Conservation (phyloP, 2,113 vertebrate genomes). For the Macquaria australasica region DNA sequence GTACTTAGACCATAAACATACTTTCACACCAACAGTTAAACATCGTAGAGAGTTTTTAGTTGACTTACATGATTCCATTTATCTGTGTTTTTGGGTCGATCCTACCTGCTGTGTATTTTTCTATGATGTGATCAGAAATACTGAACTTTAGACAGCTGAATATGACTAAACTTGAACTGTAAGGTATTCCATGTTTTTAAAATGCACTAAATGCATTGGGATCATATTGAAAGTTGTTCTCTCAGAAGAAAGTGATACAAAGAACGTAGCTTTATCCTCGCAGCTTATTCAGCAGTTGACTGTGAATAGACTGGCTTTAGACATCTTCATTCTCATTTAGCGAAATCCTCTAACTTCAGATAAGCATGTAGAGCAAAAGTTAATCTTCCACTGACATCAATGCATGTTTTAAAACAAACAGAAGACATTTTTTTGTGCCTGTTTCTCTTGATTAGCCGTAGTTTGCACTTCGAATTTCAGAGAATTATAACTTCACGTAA, state of each 20-base stretch:
- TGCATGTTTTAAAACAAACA: slow-evolving; percentile 73
- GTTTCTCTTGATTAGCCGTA: slow-evolving; percentile 61
- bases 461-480: slow-evolving; percentile 49
- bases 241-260: not conserved
- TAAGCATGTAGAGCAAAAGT: slow-evolving; percentile 67
- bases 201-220: slow-evolving; percentile 24
- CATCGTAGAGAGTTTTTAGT: slow-evolving; percentile 46
- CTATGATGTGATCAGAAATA: slow-evolving; percentile 46
- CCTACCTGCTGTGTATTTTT: slow-evolving; percentile 63
- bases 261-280: slow-evolving; percentile 39
- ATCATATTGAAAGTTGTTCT: slow-evolving; percentile 21
- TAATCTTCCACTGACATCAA: slow-evolving; percentile 49
- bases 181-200: slow-evolving; percentile 28
- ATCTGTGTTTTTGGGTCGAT: slow-evolving; percentile 36
- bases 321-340: slow-evolving; percentile 45
- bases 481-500: slow-evolving; percentile 30
- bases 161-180: slow-evolving; percentile 64
- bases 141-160: slow-evolving; percentile 27
- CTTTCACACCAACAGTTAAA: slow-evolving; percentile 46
- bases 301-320: slow-evolving; percentile 46
- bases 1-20: slow-evolving; percentile 45
- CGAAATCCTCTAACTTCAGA: slow-evolving; percentile 40
- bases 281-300: slow-evolving; percentile 51
- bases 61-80: slow-evolving; percentile 40
- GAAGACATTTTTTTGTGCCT: slow-evolving; percentile 69